Evolutionary conservation across 2,113 vertebrate genomes (phyloP).

Genomic region (Hippoglossus stenolepis): DNA sequence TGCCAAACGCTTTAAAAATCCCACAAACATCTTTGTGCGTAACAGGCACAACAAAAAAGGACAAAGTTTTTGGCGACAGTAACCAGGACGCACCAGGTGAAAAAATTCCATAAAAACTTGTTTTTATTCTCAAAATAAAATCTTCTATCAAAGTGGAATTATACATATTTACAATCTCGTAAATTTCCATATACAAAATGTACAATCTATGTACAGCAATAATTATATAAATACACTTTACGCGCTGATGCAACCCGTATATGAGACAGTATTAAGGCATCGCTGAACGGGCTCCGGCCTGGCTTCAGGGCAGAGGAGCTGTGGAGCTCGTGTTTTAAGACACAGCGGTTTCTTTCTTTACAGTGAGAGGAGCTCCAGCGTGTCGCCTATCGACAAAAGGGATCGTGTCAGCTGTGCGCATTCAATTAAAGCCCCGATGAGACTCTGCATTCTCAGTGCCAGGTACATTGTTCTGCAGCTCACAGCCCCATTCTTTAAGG

Average conservation of each 20-base stretch:
- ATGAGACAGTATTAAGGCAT: constrained; percentile 82
- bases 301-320: no score
- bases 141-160: constrained; percentile 90
- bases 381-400: constrained; percentile 35
- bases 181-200: constrained; percentile 90
- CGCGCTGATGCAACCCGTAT: constrained; percentile 87
- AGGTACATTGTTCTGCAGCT: constrained; percentile 73
- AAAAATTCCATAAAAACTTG: constrained; percentile 81
- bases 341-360: constrained; percentile 55
- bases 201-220: constrained; percentile 87
- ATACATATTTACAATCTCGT: constrained; percentile 93
- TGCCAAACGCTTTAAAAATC: no score
- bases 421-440: constrained; percentile 65
- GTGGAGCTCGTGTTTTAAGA: constrained; percentile 51
- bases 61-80: neutral
- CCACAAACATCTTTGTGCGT: no score
- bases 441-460: constrained; percentile 55
- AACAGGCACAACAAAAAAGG: no score
- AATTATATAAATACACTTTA: constrained; percentile 96
- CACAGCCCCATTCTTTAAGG: constrained; percentile 66
- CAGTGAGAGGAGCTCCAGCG: neutral
- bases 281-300: neutral
- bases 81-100: constrained; percentile 13
- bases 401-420: constrained; percentile 55
- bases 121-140: constrained; percentile 99